phyloP scores from a whole-genome alignment of 2,888 invertebrate genomes.

The Nycteola revayana region DNA sequence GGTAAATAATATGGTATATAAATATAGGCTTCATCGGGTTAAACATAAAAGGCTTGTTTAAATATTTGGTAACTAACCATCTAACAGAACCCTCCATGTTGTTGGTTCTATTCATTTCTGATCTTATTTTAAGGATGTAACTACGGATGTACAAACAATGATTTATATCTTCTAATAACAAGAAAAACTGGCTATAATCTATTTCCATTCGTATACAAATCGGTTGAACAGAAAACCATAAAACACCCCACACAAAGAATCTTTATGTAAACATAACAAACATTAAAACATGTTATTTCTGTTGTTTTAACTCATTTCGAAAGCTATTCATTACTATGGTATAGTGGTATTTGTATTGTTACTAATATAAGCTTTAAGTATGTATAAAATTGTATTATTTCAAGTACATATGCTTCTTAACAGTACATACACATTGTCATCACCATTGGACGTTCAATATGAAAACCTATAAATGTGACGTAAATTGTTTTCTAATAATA shows the following conservation, averaged over 20 bases:
- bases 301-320: constrained; percentile 80
- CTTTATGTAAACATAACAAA: constrained; percentile 80
- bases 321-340: constrained; percentile 68
- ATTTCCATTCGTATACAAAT: constrained; percentile 80
- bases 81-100: too few species aligned
- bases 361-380: constrained; percentile 55
- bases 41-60: too few species aligned
- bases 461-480: too few species aligned
- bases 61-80: too few species aligned
- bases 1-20: too few species aligned
- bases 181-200: constrained; percentile 81
- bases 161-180: constrained; percentile 78
- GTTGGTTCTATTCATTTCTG: constrained; percentile 49
- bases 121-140: constrained; percentile 66
- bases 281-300: constrained; percentile 75
- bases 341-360: constrained; percentile 53
- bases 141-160: constrained; percentile 71
- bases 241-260: constrained; percentile 81
- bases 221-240: constrained; percentile 81
- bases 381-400: too few species aligned
- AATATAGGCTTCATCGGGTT: too few species aligned
- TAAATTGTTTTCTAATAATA: too few species aligned
- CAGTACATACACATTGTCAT: too few species aligned
- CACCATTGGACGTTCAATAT: too few species aligned
- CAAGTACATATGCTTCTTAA: too few species aligned